Base-by-base conservation (phyloP, 2,797 vertebrate genomes). In the Erpetoichthys calabaricus region DNA sequence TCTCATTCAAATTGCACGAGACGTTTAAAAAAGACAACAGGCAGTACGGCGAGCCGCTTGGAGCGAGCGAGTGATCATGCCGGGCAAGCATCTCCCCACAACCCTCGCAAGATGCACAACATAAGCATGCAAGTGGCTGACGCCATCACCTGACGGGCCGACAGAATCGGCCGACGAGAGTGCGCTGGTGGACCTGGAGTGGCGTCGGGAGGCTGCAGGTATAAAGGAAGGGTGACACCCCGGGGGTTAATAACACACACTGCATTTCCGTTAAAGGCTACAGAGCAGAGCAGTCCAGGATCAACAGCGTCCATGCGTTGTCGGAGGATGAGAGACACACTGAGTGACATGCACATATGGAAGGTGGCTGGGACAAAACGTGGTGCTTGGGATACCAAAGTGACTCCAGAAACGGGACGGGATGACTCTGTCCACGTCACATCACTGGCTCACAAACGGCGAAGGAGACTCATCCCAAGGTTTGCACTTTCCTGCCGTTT, bases 161-260 rank as follows among this genome's bases (percentile, higher is more conserved):
- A 92, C 87, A 81, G 91, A 89, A 75, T 98, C 94, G 70, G 92
- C 83, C 77, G 94, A 87, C 86, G 94, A 92, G 73, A 99, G 91
- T 71, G 94, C 93, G 68, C 94, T 99, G 91, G 94, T 99, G 78
- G 95, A 98, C 73, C 94, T 94, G 84, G 95, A 99, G 85, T 97
- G 93, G 73, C 93, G 94, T 89, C 93, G 91, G 85, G 96, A 98
- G 77, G 91, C 96, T 99, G 89, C 80, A 83, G 84, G 78, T 25
- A 85, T 87, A 82, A 85, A 83, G 86, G 85, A 88, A 82, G 73
- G 84, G 84, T 74, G 68, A 89, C 78, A 89, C 75, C 86, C 82
- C 75, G 66, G 79, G 74, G 68, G 81, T 96, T 91, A 95, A 86
- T 66, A 64, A 55, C 60, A 62, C 56, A 72, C 44, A 71, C 62